Conservation (phyloP, 2,797 vertebrate species). For the Hoplostethus atlanticus region DNA sequence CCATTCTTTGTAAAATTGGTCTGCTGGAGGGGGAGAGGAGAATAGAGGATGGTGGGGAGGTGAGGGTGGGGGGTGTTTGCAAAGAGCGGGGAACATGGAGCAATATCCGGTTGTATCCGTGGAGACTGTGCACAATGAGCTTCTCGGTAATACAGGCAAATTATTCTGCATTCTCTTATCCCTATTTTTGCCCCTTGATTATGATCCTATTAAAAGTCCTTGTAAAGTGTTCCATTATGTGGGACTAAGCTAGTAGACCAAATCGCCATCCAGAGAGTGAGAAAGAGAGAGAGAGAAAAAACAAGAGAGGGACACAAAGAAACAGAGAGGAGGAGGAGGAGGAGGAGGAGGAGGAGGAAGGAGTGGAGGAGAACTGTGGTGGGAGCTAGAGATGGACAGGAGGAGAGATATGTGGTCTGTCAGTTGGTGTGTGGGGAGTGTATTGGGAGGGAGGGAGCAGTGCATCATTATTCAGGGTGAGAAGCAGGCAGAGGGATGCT, state of each 20-base stretch:
- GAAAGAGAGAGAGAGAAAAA: background rate
- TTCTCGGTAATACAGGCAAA: constrained; percentile 5
- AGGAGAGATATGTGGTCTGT: constrained; percentile 51
- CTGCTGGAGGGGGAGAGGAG: constrained; percentile 14
- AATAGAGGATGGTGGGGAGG: background rate
- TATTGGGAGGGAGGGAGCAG: constrained; percentile 60
- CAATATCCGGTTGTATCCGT: constrained; percentile 20
- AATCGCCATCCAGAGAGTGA: constrained; percentile 3
- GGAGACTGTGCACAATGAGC: constrained; percentile 9
- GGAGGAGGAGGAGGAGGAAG: constrained; percentile 6
- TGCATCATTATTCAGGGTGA: constrained; percentile 74
- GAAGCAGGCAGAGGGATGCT: constrained; percentile 49
- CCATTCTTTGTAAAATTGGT: constrained; percentile 35
- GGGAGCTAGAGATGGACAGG: background rate
- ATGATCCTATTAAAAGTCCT: constrained; percentile 23
- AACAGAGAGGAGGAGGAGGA: background rate
- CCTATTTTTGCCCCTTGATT: constrained; percentile 23
- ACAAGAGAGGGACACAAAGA: constrained; percentile 14
- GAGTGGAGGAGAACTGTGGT: constrained; percentile 22
- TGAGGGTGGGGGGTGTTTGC: background rate
- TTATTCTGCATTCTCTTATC: constrained; percentile 19
- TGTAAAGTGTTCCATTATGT: constrained; percentile 30
- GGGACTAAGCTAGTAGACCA: constrained; percentile 8
- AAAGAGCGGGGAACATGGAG: constrained; percentile 2
- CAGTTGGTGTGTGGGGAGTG: constrained; percentile 50